These are phyloP conservation scores for Orchestes rusci DNA, from an alignment of 2,888 invertebrate genomes.

Conservation along the genomic window DNA sequence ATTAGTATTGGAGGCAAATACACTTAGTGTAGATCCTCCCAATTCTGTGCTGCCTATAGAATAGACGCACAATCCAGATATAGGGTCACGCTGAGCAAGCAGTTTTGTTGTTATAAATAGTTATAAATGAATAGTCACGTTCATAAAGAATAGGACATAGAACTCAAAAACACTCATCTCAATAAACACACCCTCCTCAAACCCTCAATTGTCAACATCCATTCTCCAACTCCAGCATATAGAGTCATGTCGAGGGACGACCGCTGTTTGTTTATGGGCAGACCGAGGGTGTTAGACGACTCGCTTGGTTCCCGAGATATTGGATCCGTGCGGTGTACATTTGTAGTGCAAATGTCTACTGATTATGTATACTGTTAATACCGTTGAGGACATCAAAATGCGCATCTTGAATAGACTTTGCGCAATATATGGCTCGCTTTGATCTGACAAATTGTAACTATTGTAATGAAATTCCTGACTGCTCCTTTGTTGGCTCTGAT, in stretches of 20 bases:
- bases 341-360: constrained; percentile 15
- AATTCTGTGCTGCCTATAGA: too few relatives aligned
- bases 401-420: constrained; percentile 12
- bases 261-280: constrained; percentile 27
- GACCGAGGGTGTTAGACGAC: constrained; percentile 25
- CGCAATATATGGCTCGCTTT: constrained; percentile 9
- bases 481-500: too few relatives aligned
- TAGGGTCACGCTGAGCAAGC: too few relatives aligned
- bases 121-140: too few relatives aligned
- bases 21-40: too few relatives aligned
- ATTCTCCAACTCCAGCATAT: constrained; percentile 10
- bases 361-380: constrained; percentile 15
- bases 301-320: constrained; percentile 14
- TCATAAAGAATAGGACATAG: too few relatives aligned
- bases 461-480: not conserved
- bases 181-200: too few relatives aligned
- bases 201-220: constrained; percentile 9
- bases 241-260: constrained; percentile 13
- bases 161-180: too few relatives aligned
- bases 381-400: constrained; percentile 12
- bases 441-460: constrained; percentile 10
- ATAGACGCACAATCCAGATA: too few relatives aligned
- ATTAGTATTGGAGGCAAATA: too few relatives aligned
- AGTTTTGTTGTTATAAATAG: too few relatives aligned
- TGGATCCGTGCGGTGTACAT: constrained; percentile 12